A percentile compares a stretch with the other conserved stretches of the same genome.
Conservation (phyloP, 2,113 vertebrate species). For the Myiozetetes cayanensis region DNA sequence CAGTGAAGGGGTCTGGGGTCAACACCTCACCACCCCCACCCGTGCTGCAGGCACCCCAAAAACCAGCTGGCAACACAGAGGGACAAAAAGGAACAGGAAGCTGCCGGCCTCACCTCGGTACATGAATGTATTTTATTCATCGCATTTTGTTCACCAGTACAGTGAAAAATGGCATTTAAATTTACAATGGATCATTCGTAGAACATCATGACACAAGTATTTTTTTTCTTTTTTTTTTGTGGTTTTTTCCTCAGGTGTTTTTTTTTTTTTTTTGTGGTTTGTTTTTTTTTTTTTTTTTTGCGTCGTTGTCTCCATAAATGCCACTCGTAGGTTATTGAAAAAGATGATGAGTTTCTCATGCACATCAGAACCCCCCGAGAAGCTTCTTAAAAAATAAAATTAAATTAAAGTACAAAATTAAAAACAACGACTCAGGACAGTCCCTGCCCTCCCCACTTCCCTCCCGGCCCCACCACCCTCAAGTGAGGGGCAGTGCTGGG, state of each 20-base stretch:
- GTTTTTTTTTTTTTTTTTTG: conserved; percentile 71
- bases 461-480: neutral
- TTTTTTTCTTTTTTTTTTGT: neutral
- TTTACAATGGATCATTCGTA: conserved; percentile 96
- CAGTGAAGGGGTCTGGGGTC: neutral
- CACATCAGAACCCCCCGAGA: conserved; percentile 85
- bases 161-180: conserved; percentile 95
- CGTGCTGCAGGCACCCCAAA: neutral
- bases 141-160: conserved; percentile 95
- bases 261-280: neutral
- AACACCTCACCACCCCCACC: neutral
- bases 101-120: conserved; percentile 1
- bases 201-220: conserved; percentile 87
- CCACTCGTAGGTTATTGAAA: conserved; percentile 85
- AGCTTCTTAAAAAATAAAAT: conserved; percentile 86
- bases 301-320: conserved; percentile 87
- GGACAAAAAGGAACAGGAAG: neutral
- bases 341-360: conserved; percentile 89
- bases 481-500: conserved; percentile 57
- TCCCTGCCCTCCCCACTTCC: conserved; percentile 1
- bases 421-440: conserved; percentile 75
- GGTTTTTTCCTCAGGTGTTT: neutral
- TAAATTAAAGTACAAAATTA: conserved; percentile 86
- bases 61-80: accelerated
- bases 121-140: conserved; percentile 83